Evolutionary conservation across 2,888 invertebrate genomes (phyloP), one percentile per base, ranked within the genome.

Genomic region (Parnassius orleans): DNA sequence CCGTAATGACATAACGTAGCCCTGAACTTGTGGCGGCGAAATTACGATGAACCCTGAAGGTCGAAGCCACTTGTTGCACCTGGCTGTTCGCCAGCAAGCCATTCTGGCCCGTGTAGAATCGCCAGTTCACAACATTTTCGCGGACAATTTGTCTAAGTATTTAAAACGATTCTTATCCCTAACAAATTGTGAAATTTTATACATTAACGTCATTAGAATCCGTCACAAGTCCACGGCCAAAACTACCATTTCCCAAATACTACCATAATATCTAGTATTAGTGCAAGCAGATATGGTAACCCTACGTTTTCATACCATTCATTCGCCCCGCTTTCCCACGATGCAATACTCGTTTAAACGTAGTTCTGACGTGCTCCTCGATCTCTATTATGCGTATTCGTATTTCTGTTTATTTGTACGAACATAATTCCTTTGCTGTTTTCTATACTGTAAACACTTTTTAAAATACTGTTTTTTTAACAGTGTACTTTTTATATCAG

Each of bases 41-140:
- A 71, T 65, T 65, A 61, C 66, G 65, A 61, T 65, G 68, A 67
- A 65, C 67, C 59, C 67, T 51, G 66, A 68, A 71, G 69, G 69
- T 66, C 61, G 57, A 10, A 56, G 61, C 65, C 68, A 75, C 76
- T 68, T 76, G 75, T 77, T 76, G 74, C 77, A 73, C 53, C 69
- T 75, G 75, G 75, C 72, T 42, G 46, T n/a, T 15, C 48, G 74
- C 75, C 77, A 74, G 66, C 58, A 43, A 61, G 53, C 51, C 53
- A 51, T 42, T 44, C 43, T 19, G 61, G 11, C 41, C 14, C 41
- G 33, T 10, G 41, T 7, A 48, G 53, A 12, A 50, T 44, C 15
- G 44, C 57, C 62, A 63, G 11, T 14, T 42, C 7, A 12, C 33
- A 19, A 14, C 5, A 5, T 9, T 3, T 7, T n/a, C 11, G 7